Evolutionary conservation across 2,113 vertebrate species (phyloP), one percentile per base, ranked within the genome.

Genomic region (Gnathonemus longibarbis): DNA sequence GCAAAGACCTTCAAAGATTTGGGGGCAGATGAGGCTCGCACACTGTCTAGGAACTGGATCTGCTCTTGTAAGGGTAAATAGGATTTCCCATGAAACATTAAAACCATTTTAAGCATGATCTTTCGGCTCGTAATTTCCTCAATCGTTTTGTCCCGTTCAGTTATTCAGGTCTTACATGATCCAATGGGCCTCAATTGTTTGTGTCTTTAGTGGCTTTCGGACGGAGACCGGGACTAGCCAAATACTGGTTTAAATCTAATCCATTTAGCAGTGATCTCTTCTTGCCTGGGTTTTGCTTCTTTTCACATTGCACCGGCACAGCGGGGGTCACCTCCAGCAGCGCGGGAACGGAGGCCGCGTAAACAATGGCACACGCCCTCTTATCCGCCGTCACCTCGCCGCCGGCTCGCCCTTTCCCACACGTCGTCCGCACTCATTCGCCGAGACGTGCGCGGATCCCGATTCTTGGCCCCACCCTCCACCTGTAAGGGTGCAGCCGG

Each of bases 41-140:
- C 50, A 10, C 35, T 3, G 35, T 84, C 27, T 84, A 39, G 52
- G 35, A 85, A n/a, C 77, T 46, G 52, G 77, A 89, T 56, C 19
- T 46, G 52, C 89, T 89, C 89, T 89, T 84, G 50, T 56, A 56
- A 56, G 31, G 42, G 77, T 84, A 89, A 83, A 89, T 84, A 31
- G 89, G 89, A 89, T 89, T 89, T 84, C 50, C 11, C 49, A 58
- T 45, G 31, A 84, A 84, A 52, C 74, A 89, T 89, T 42, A 89
- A 89, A 89, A 89, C 89, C 80, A 84, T 89, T 45, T 89, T 89
- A 89, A 80, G 80, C 49, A 17, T n/a, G 17, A 53, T 89, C 39
- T 89, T 46, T 84, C 35, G 39, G 50, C 52, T 45, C n/a, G 39
- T 84, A 19, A 84, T 84, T 89, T 84, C 74, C 56, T 70, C 35